Conservation (phyloP, 2,888 invertebrate species). For the Dryocosmus kuriphilus region DNA sequence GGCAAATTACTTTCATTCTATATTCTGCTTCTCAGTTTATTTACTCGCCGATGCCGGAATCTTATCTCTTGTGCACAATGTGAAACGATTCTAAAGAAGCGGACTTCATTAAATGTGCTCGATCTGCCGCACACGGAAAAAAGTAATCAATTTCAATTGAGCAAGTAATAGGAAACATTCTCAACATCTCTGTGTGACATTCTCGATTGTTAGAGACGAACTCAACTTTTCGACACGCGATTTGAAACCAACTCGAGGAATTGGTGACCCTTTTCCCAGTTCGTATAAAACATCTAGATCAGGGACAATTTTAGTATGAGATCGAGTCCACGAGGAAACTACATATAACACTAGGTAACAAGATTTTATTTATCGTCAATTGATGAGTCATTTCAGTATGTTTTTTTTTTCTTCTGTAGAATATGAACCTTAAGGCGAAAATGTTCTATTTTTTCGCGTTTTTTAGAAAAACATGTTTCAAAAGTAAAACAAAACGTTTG, state of each 20-base stretch:
- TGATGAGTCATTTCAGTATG: no score
- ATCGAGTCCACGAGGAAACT: no score
- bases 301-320: background rate
- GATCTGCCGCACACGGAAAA: slow-evolving; percentile 37
- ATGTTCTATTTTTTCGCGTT: no score
- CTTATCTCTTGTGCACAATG: slow-evolving; percentile 33
- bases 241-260: slow-evolving; percentile 5
- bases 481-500: no score
- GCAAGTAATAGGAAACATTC: background rate
- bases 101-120: slow-evolving; percentile 34
- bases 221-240: slow-evolving; percentile 32
- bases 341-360: no score
- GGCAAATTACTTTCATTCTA: slow-evolving; percentile 11
- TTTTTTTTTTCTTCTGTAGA: no score
- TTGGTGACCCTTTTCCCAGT: background rate
- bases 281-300: background rate
- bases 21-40: slow-evolving; percentile 30
- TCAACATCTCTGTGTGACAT: background rate
- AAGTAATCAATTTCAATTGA: slow-evolving; percentile 39
- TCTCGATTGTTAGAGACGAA: slow-evolving; percentile 15
- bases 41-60: slow-evolving; percentile 11
- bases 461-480: no score
- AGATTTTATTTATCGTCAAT: no score
- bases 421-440: no score
- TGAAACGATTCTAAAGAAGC: slow-evolving; percentile 34